A percentile compares a stretch with the other conserved stretches of the same genome.
Conservation (phyloP, 2,888 invertebrate species). For the Cyaniris semiargus region DNA sequence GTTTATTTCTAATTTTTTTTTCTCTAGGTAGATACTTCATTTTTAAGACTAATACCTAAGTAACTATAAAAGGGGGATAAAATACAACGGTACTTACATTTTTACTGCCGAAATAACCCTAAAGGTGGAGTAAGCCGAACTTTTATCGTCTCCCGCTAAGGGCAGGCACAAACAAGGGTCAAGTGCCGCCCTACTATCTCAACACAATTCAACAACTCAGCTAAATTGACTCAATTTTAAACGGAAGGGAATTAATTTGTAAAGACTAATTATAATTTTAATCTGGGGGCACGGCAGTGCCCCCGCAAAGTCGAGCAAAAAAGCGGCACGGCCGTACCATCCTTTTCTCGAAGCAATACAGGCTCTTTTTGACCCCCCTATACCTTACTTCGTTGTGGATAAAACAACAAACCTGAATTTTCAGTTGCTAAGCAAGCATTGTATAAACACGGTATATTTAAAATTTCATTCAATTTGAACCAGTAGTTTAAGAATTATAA, state of each 20-base stretch:
- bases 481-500: too few species aligned
- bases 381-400: too few species aligned
- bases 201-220: neutral
- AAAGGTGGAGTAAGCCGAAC: neutral
- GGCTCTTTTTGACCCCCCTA: too few species aligned
- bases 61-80: slow-evolving; percentile 13
- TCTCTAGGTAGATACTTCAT: neutral
- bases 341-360: too few species aligned
- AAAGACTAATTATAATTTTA: neutral
- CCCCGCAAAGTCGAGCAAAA: too few species aligned
- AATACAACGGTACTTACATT: slow-evolving; percentile 6
- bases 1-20: neutral
- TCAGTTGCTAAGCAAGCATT: too few species aligned
- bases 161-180: slow-evolving; percentile 5
- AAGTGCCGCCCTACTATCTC: slow-evolving; percentile 9
- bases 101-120: slow-evolving; percentile 1
- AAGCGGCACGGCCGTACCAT: too few species aligned
- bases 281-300: too few species aligned
- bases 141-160: neutral
- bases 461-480: too few species aligned
- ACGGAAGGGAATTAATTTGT: neutral
- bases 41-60: neutral
- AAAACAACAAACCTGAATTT: too few species aligned
- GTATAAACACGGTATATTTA: too few species aligned
- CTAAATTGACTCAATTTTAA: neutral